Evolutionary conservation across 2,113 vertebrate species (phyloP).

Genomic region (Spilogale gracilis): DNA sequence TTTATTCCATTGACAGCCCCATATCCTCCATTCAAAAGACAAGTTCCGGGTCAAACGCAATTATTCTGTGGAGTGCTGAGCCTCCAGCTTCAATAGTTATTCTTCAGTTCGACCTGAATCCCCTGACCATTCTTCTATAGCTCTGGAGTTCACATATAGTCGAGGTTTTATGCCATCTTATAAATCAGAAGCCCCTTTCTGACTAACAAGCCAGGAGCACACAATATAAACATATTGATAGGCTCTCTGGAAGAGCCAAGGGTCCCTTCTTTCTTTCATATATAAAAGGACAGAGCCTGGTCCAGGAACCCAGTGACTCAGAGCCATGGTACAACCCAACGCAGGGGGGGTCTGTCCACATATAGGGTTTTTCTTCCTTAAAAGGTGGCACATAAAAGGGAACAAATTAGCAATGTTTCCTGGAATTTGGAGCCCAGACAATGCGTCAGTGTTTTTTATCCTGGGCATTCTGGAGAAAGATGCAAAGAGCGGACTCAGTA

Average conservation of each 20-base stretch:
- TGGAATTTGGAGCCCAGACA: not conserved
- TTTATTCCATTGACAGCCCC: not conserved
- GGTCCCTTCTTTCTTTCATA: not conserved
- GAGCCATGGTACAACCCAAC: not conserved
- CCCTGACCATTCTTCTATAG: not conserved
- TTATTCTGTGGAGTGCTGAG: not conserved
- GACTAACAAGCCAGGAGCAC: not conserved
- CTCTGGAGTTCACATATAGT: not conserved
- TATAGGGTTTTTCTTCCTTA: not conserved
- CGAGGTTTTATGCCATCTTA: not conserved
- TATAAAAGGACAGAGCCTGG: not conserved
- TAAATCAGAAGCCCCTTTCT: not conserved
- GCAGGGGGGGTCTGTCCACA: not conserved
- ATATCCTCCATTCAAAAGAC: not conserved
- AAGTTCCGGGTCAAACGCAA: not conserved
- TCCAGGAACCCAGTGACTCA: slow-evolving; percentile 13
- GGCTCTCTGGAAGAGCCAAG: not conserved
- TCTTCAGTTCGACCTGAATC: not conserved
- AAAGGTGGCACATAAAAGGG: not conserved
- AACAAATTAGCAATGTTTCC: slow-evolving; percentile 1
- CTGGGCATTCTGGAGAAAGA: not conserved
- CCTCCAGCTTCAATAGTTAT: not conserved
- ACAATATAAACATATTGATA: not conserved
- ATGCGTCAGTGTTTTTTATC: not conserved
- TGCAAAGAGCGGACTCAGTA: not conserved